Conservation (phyloP, 2,797 vertebrate species). For the Poecilia velifera region DNA sequence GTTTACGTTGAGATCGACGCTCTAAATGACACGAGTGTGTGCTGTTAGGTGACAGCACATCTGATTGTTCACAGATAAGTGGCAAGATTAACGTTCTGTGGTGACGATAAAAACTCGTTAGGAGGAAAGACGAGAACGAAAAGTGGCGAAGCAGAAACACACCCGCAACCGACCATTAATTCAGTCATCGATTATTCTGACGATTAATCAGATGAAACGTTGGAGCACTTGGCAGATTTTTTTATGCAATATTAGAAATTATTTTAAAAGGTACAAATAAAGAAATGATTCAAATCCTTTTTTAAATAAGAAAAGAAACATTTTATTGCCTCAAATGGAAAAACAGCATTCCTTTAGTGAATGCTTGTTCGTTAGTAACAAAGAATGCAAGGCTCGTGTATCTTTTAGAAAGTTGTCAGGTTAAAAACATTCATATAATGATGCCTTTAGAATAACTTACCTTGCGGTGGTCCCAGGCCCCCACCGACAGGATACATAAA, state of each 20-base stretch:
- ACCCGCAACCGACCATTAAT: background rate
- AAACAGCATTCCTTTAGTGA: too few relatives aligned
- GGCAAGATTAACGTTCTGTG: background rate
- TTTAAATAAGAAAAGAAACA: too few relatives aligned
- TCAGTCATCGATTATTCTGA: too few relatives aligned
- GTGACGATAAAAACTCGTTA: background rate
- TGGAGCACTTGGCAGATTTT: too few relatives aligned
- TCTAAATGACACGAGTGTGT: slow-evolving; percentile 26
- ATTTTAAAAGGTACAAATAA: too few relatives aligned
- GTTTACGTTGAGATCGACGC: slow-evolving; percentile 39
- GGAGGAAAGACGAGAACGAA: background rate
- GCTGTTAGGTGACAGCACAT: slow-evolving; percentile 26
- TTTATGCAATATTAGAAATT: too few relatives aligned
- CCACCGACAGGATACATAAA: slow-evolving; percentile 95
- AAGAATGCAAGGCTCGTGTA: background rate
- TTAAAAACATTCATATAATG: background rate
- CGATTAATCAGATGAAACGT: too few relatives aligned
- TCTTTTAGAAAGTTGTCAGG: background rate
- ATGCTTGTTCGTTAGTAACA: background rate
- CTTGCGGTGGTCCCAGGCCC: slow-evolving; percentile 91
- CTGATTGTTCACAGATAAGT: background rate
- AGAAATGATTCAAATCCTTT: too few relatives aligned
- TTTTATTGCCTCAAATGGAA: too few relatives aligned
- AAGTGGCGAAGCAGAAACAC: background rate
- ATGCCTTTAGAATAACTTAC: slow-evolving; percentile 75